Evolutionary conservation across 92 coral and sea anemone genomes (phyloP), one percentile per base, ranked within the genome.

Genomic region (Phenganax subtilis): DNA sequence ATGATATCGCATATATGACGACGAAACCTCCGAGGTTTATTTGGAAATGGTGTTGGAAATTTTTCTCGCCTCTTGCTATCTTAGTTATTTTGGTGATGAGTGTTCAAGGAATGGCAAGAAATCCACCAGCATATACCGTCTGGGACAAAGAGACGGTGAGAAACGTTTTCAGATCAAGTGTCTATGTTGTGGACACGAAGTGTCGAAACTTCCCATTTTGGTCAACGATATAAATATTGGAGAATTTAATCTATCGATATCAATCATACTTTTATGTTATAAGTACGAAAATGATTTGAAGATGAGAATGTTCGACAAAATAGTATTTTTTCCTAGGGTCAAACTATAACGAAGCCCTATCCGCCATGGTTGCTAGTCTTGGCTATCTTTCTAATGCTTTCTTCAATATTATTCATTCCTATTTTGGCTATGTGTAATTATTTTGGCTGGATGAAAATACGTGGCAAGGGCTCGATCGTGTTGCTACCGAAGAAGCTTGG

Each of bases 41-140:
- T 54, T 94, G 98, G 98, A 94, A 85, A 66, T 94, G 98, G 98
- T 94, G 98, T 72, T 94, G 98, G 98, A 94, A 94, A 61, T 82
- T 88, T 64, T 88, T 94, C 62, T 94, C 98, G n/a, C 98, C 98
- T 12, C 53, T 94, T 15, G 88, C 98, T 14, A 94, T 94, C 68
- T 80, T 94, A 57, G 87, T 86, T 51, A 96, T 94, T 12, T 89
- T 94, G 55, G 85, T 87, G 20, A 92, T 94, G 97, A 92, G 93
- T 68, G 90, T 94, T 29, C 91, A 88, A 80, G 88, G 90, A 11
- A 91, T 91, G 97, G 85, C 90, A 1, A 89, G 87, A 65, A 62
- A 25, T 0, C 78, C 89, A 52, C 90, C 96, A 20, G 84, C 89
- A 0, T 92, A 92, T 76, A 8, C 51, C 3, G 77, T 76, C 55